Percentiles rank a stretch among this genome's conserved stretches.
Evolutionary conservation across 1,140 invertebrate genomes (phyloP).

Genomic region (Dreissena rostriformis): DNA sequence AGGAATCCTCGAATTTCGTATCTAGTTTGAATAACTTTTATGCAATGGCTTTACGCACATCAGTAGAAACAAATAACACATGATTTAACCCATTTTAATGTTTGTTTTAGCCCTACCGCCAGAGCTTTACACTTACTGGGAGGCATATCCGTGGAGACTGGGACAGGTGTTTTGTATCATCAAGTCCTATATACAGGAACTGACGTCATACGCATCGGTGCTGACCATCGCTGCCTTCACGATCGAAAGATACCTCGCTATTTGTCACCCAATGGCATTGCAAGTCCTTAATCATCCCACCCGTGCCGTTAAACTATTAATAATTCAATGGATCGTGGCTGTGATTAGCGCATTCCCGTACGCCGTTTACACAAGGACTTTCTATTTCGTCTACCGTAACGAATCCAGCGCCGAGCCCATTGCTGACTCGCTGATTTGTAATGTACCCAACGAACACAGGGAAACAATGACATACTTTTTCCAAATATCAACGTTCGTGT

Average conservation of each 20-base stretch:
- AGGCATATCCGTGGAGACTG: conserved; percentile 92
- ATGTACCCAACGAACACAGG: conserved; percentile 72
- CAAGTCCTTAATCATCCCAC: conserved; percentile 92
- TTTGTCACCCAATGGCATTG: conserved; percentile 94
- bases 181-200: conserved; percentile 91
- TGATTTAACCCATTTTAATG: too few relatives aligned
- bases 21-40: too few relatives aligned
- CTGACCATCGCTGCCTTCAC: conserved; percentile 96
- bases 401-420: conserved; percentile 56
- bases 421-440: conserved; percentile 74
- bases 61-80: too few relatives aligned
- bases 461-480: conserved; percentile 72
- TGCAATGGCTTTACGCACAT: too few relatives aligned
- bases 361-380: conserved; percentile 65
- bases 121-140: conserved; percentile 93
- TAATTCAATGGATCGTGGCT: conserved; percentile 89
- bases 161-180: conserved; percentile 92
- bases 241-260: conserved; percentile 95
- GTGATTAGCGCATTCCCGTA: conserved; percentile 89
- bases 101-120: conserved; percentile 86
- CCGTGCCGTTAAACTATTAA: conserved; percentile 89
- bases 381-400: conserved; percentile 54
- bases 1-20: too few relatives aligned
- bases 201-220: conserved; percentile 95
- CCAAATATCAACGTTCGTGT: conserved; percentile 79